Evolutionary conservation across 2,797 vertebrate species (phyloP).

Genomic region (Gymnopithys bicolor): DNA sequence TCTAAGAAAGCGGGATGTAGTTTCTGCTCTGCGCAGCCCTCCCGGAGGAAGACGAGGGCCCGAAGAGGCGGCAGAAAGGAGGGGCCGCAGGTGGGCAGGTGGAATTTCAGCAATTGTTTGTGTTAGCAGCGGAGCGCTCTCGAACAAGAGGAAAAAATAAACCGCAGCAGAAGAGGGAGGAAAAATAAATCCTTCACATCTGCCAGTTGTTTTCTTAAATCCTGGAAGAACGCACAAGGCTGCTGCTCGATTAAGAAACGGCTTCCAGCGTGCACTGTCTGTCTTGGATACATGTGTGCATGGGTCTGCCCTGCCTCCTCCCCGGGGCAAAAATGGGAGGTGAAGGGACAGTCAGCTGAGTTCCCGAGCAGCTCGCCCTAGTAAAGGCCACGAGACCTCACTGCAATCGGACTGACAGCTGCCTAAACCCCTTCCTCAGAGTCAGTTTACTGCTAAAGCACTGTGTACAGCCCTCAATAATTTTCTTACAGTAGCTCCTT

Average conservation of each 20-base stretch:
- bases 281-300: neutral
- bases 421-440: neutral
- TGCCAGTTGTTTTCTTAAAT: constrained; percentile 33
- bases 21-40: neutral
- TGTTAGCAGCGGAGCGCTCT: constrained; percentile 25
- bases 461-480: rapidly evolving
- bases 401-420: rapidly evolving
- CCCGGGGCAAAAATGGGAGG: neutral
- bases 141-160: constrained; percentile 41
- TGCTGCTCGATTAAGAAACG: neutral
- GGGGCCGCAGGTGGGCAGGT: constrained; percentile 51
- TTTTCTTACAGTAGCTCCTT: neutral
- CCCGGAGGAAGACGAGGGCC: neutral
- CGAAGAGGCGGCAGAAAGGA: neutral
- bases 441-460: rapidly evolving
- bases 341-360: neutral
- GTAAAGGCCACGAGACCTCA: neutral
- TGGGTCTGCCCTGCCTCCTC: neutral
- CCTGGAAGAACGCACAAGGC: neutral
- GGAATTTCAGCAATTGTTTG: constrained; percentile 36
- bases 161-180: constrained; percentile 34
- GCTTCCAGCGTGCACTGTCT: neutral
- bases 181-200: constrained; percentile 49
- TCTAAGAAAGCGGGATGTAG: constrained; percentile 35
- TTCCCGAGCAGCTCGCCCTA: neutral